Evolutionary conservation across 2,888 invertebrate species (phyloP).

Genomic region (Sminthurides aquaticus): DNA sequence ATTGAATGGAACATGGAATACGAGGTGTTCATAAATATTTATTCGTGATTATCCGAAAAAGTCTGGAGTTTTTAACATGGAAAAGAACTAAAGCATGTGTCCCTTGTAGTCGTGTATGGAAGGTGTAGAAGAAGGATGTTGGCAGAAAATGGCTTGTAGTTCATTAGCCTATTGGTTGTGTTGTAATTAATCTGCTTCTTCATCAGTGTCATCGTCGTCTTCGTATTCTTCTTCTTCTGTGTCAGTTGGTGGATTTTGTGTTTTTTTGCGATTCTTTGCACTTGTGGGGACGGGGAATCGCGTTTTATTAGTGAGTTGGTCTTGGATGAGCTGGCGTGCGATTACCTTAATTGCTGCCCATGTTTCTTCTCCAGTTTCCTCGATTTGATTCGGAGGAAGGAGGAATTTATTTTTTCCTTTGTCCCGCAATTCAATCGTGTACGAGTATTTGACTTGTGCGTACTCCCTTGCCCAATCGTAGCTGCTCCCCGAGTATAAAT

Average conservation of each 20-base stretch:
- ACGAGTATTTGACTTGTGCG: constrained; percentile 33
- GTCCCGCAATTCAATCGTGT: constrained; percentile 37
- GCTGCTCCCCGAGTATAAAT: constrained; percentile 35
- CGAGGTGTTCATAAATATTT: neutral
- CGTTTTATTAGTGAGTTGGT: neutral
- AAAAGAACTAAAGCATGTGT: neutral
- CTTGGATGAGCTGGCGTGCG: constrained; percentile 22
- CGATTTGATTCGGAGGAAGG: constrained; percentile 34
- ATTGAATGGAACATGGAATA: no score
- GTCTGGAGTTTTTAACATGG: no score
- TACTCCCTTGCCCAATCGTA: constrained; percentile 37
- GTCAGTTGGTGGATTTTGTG: neutral
- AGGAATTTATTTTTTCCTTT: constrained; percentile 36
- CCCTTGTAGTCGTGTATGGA: no score
- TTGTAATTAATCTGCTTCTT: constrained; percentile 2
- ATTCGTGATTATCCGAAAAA: no score
- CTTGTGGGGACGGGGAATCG: neutral
- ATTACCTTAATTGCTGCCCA: constrained; percentile 41
- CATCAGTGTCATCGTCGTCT: constrained; percentile 14
- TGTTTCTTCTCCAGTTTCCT: constrained; percentile 36
- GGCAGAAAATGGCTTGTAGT: no score
- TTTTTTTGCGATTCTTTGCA: neutral
- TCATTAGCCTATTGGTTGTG: no score
- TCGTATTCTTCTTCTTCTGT: constrained; percentile 12
- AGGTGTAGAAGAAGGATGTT: no score